A percentile compares a stretch with the other conserved stretches of the same genome.
phyloP scores from a whole-genome alignment of 1,140 invertebrate species.

The Drosophila varians region DNA sequence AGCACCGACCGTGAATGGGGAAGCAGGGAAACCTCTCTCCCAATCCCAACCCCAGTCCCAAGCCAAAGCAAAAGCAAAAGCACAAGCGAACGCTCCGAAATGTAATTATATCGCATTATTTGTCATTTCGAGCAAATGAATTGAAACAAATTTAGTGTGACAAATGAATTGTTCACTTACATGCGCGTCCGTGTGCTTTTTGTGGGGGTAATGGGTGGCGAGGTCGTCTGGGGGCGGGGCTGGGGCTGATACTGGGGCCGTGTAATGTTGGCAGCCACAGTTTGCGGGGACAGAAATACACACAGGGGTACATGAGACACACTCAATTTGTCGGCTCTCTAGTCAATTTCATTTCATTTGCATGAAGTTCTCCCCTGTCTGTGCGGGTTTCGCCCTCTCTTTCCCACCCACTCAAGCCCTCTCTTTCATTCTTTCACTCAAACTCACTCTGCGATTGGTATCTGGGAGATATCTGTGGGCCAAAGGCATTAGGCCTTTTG shows the following conservation, averaged over 20 bases:
- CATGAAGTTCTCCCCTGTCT: constrained; percentile 50
- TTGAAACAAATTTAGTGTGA: constrained; percentile 83
- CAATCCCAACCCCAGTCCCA: background rate
- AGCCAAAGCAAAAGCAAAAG: constrained; percentile 9
- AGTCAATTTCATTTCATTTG: constrained; percentile 81
- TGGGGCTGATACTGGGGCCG: background rate
- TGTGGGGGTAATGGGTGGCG: background rate
- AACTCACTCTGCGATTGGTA: constrained; percentile 11
- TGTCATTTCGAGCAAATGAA: constrained; percentile 83
- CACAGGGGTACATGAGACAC: constrained; percentile 39
- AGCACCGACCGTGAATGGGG: constrained; percentile 30
- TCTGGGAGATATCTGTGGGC: constrained; percentile 48
- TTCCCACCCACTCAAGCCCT: background rate
- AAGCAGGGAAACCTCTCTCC: background rate
- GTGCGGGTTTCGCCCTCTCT: constrained; percentile 8
- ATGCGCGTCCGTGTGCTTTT: constrained; percentile 14
- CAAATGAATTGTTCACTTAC: constrained; percentile 77
- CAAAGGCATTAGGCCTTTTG: constrained; percentile 59
- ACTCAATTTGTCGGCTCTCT: constrained; percentile 74
- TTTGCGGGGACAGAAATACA: constrained; percentile 32
- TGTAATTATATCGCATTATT: constrained; percentile 81
- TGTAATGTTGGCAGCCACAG: constrained; percentile 30
- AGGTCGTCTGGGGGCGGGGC: background rate
- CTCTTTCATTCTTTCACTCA: background rate
- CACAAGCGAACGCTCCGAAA: constrained; percentile 35